Percentiles rank a stretch among this genome's conserved stretches.
phyloP scores from a whole-genome alignment of 2,797 vertebrate species.

The Catharus ustulatus region DNA sequence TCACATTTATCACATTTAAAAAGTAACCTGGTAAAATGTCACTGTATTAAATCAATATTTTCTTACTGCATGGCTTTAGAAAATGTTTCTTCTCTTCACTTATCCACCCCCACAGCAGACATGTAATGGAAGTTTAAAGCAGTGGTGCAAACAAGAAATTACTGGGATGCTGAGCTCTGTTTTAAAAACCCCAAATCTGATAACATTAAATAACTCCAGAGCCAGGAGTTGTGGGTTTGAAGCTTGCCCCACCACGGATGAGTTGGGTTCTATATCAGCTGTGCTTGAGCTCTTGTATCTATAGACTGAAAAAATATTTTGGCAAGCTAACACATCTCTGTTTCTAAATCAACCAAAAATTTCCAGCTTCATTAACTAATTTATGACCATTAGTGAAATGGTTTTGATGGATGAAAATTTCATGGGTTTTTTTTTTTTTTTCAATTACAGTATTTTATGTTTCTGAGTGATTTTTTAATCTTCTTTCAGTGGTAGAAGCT shows the following conservation, averaged over 20 bases:
- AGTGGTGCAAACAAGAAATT: background rate
- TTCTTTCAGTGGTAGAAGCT: background rate
- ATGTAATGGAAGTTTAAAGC: background rate
- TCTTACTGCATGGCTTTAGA: background rate
- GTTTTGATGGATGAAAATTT: background rate
- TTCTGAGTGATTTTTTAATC: background rate
- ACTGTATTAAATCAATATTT: constrained; percentile 21
- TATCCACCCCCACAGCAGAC: background rate
- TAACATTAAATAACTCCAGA: background rate
- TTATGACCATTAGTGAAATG: background rate
- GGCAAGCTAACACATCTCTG: background rate
- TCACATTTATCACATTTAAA: constrained; percentile 59
- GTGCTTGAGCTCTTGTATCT: background rate
- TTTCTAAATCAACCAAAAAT: background rate
- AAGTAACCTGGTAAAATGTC: constrained; percentile 41
- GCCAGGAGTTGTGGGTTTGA: background rate
- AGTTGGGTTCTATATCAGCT: background rate
- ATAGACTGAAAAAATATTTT: background rate
- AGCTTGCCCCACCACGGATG: rapidly evolving
- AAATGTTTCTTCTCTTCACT: background rate
- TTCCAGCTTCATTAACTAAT: background rate
- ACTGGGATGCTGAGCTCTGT: background rate
- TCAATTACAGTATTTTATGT: background rate
- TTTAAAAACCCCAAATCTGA: background rate
- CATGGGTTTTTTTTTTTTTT: background rate